Evolutionary conservation across 2,797 vertebrate genomes (phyloP).

Genomic region (Petrocephalus sullivani): DNA sequence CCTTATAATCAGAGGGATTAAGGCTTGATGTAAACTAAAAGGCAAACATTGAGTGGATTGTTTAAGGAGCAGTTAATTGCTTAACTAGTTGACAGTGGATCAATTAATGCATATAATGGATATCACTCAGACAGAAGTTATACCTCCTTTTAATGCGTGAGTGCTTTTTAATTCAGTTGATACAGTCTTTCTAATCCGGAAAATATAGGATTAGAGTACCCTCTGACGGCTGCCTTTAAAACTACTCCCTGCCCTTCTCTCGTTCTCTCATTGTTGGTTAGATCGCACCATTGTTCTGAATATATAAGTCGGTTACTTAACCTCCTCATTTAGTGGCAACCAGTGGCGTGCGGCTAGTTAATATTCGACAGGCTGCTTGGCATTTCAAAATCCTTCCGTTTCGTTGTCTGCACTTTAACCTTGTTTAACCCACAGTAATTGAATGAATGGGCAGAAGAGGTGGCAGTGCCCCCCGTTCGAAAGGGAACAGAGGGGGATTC

Average conservation of each 20-base stretch:
- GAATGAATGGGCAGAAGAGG: background rate
- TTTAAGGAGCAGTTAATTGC: background rate
- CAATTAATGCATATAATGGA: background rate
- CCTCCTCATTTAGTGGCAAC: background rate
- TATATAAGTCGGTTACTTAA: background rate
- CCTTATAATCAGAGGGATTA: background rate
- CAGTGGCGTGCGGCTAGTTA: background rate
- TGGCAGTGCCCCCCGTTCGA: background rate
- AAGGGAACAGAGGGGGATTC: background rate
- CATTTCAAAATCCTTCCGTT: background rate
- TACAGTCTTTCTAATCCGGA: background rate
- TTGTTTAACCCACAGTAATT: background rate
- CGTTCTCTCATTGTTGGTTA: background rate
- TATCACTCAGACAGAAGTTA: background rate
- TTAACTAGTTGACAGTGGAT: background rate
- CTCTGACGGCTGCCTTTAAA: conserved; percentile 61
- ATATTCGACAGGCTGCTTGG: background rate
- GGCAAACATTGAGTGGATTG: background rate
- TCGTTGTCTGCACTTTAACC: background rate
- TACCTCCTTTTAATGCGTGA: background rate
- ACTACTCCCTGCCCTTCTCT: conserved; percentile 28
- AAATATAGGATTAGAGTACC: conserved; percentile 61
- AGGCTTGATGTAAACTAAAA: background rate
- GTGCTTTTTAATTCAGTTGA: background rate
- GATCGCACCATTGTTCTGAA: background rate